Evolutionary conservation across 2,888 invertebrate species (phyloP).

Genomic region (Adelphocoris suturalis): DNA sequence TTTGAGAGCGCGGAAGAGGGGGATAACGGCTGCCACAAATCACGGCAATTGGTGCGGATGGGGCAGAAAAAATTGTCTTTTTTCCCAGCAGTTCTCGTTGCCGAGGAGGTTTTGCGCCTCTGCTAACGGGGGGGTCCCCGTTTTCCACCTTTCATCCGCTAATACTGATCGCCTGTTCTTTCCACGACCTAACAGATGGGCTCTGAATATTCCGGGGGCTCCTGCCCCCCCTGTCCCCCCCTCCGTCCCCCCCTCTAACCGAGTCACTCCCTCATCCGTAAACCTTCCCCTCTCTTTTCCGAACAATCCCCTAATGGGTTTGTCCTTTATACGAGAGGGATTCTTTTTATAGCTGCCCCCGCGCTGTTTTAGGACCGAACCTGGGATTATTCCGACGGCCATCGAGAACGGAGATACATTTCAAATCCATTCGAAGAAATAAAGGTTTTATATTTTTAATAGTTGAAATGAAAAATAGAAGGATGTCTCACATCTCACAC

Average conservation of each 20-base stretch:
- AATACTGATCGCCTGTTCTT: slow-evolving; percentile 47
- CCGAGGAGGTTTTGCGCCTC: not conserved
- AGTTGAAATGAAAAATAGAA: too few relatives aligned
- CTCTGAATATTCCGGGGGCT: slow-evolving; percentile 32
- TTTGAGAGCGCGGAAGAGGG: not conserved
- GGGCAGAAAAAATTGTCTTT: slow-evolving; percentile 32
- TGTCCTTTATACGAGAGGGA: not conserved
- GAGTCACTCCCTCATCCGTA: not conserved
- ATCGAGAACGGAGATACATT: not conserved
- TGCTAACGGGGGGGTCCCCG: not conserved
- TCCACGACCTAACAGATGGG: slow-evolving; percentile 40
- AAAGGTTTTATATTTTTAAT: too few relatives aligned
- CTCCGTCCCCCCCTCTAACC: not conserved
- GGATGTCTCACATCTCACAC: too few relatives aligned
- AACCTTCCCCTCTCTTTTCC: not conserved
- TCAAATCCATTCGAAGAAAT: not conserved
- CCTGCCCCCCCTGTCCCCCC: too few relatives aligned
- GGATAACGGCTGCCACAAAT: slow-evolving; percentile 33
- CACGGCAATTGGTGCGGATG: slow-evolving; percentile 33
- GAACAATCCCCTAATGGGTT: slow-evolving; percentile 23
- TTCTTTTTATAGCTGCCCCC: not conserved
- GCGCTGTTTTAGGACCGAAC: not conserved
- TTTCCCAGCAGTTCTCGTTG: not conserved
- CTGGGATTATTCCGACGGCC: not conserved
- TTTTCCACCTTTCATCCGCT: slow-evolving; percentile 39